Base-by-base conservation (phyloP, 2,888 invertebrate species). In the Ormyrus pomaceus region DNA sequence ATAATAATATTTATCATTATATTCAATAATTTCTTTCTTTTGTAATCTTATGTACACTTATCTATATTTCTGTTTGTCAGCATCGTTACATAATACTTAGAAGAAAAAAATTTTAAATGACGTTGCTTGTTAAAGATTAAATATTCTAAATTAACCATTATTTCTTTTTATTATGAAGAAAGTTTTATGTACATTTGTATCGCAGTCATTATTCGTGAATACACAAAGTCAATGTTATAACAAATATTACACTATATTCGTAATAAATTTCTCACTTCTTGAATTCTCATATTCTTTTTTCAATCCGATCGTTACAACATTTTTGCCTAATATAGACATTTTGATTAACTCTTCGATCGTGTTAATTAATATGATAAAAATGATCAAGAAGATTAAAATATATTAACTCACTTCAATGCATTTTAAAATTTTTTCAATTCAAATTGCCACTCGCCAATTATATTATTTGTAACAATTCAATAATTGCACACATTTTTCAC, bases 111-210 rank as follows among this genome's bases (percentile, higher is more conserved):
- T 34, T 0, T 34, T 34, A 34, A 4, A 34, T 34, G 4, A 34
- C 34, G 3, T 34, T 34, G 34, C 34, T 34, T 34, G 34, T 51
- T 58, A 58, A 6, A 72, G 45, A 48, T 48, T 48, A n/a, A 62
- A 64, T 6, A 48, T 19, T 19, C 19, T 19, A 64, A 51, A 66
- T 61, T 51, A 48, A 51, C 34, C 19, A 71, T 71, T 76, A 80
- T 79, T 45, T 58, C 13, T 48, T 87, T 88, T 87, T 88, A 87
- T 87, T 88, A 87, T 45, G 83, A 88, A 87, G 87, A 83, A 78
- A 86, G 84, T 84, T 74, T 85, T 87, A 88, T 88, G 83, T 87
- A 88, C 87, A 87, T 82, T 84, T 82, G 79, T 82, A 83, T 83
- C 78, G 71, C 70, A 72, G 77, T 73, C 13, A 80, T 71, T 76